Evolutionary conservation across 1,140 invertebrate genomes (phyloP).

Genomic region (Drosophila takahashii): DNA sequence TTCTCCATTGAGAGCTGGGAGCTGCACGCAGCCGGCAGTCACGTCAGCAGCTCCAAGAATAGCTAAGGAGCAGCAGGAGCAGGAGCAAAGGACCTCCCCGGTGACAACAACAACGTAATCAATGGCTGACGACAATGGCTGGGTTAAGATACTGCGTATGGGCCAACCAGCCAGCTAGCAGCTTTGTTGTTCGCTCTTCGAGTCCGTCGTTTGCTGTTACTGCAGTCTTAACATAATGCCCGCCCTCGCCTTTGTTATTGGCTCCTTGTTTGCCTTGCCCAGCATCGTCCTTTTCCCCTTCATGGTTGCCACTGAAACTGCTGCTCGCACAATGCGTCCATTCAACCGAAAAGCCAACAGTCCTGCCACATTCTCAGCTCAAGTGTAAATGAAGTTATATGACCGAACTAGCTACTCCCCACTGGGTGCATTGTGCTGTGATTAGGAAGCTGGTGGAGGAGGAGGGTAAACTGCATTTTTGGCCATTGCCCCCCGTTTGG

Average conservation of each 20-base stretch:
- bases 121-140: constrained; percentile 65
- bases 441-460: constrained; percentile 13
- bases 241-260: constrained; percentile 62
- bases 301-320: neutral
- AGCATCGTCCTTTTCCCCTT: neutral
- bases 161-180: constrained; percentile 16
- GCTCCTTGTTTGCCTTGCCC: constrained; percentile 65
- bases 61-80: constrained; percentile 5
- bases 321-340: constrained; percentile 60
- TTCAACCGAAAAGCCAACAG: constrained; percentile 75
- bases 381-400: constrained; percentile 68
- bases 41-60: constrained; percentile 21
- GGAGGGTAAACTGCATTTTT: constrained; percentile 54
- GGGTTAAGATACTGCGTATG: constrained; percentile 57
- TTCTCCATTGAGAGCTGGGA: constrained; percentile 50
- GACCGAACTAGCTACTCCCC: constrained; percentile 9
- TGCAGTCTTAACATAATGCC: constrained; percentile 50
- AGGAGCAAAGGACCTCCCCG: constrained; percentile 5
- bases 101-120: constrained; percentile 63
- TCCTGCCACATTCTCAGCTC: constrained; percentile 45
- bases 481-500: constrained; percentile 54
- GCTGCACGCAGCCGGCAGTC: constrained; percentile 36
- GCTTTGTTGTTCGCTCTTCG: constrained; percentile 22
- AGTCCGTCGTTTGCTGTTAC: constrained; percentile 14
- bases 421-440: constrained; percentile 33